Base-by-base conservation (phyloP, 2,113 vertebrate genomes). In the Osmerus eperlanus region DNA sequence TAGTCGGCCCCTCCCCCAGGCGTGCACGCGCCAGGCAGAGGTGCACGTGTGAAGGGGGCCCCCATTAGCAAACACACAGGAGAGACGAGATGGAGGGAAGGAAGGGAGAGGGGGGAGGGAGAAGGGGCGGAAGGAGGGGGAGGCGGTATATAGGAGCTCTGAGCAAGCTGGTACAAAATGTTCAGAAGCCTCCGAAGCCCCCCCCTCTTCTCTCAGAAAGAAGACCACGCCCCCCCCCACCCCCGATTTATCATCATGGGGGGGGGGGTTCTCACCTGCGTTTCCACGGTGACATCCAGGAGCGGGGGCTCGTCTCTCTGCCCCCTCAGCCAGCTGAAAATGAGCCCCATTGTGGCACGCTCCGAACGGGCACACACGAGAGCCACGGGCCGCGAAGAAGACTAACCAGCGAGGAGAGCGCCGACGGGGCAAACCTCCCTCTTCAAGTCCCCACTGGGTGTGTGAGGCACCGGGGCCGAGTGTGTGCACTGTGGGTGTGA, bases 151-250 rank as follows among this genome's bases (percentile, higher is more conserved):
- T n/a, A 62, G n/a, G 23, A 62, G 60, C 23, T 13, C 19, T 14
- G 60, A 67, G 29, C 41, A 67, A 13, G 52, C 66, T 67, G 66
- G 66, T 67, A 67, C 66, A 55, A 67, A 67, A 67, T 67, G 66
- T 67, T 67, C 52, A 8, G 47, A 47, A 47, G 41, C 8, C 41
- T 36, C 4, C 32, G 5, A 5, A 36, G 32, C 32, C 32, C 32
- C 7, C 3, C 32, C 5, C 32, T 36, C 32, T 36, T 36, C 32
- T 36, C 32, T 36, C 32, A 36, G 32, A 36, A 36, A 36, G 32
- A 36, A 36, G 32, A 36, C 32, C 32, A 36, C 32, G 32, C 41
- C 41, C 41, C 41, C 29, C 62, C 62, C 0, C 6, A 4, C 16
- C 15, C 60, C 15, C 60, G 3, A 15, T 64, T 16, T 18, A 64